Percentiles rank a stretch among this genome's conserved stretches.
phyloP scores from a whole-genome alignment of 2,888 invertebrate species.

The Dicyrtoma fusca region DNA sequence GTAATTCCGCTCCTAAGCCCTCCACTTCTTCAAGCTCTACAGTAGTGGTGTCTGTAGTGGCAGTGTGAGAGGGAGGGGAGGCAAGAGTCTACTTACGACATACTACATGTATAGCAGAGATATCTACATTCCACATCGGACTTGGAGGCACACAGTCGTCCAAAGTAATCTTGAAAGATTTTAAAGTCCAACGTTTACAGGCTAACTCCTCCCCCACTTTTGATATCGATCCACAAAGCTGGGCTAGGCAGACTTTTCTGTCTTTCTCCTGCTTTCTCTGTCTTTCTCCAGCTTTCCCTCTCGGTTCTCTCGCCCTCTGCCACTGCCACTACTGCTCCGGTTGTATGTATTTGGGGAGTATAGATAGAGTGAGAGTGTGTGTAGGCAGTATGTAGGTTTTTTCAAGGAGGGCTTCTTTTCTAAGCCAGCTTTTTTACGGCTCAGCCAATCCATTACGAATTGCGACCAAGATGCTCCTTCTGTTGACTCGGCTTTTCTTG shows the following conservation, averaged over 20 bases:
- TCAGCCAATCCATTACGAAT: constrained; percentile 27
- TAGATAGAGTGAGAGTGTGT: neutral
- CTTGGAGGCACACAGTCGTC: constrained; percentile 11
- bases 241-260: constrained; percentile 9
- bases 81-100: too few species aligned
- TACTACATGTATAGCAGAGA: too few species aligned
- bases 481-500: constrained; percentile 33
- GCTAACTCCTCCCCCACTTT: constrained; percentile 33
- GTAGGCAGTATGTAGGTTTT: neutral
- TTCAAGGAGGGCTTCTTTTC: constrained; percentile 5
- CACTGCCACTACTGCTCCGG: too few species aligned
- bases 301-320: neutral
- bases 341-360: neutral
- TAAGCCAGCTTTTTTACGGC: constrained; percentile 30
- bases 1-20: too few species aligned
- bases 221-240: constrained; percentile 31
- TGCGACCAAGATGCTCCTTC: constrained; percentile 20
- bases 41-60: too few species aligned
- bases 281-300: constrained; percentile 1
- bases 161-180: constrained; percentile 29
- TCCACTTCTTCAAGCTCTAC: too few species aligned
- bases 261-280: neutral
- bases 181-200: constrained; percentile 27
- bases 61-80: too few species aligned
- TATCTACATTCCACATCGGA: neutral